Conservation (phyloP, 1,140 invertebrate species). For the Ericerus pela region DNA sequence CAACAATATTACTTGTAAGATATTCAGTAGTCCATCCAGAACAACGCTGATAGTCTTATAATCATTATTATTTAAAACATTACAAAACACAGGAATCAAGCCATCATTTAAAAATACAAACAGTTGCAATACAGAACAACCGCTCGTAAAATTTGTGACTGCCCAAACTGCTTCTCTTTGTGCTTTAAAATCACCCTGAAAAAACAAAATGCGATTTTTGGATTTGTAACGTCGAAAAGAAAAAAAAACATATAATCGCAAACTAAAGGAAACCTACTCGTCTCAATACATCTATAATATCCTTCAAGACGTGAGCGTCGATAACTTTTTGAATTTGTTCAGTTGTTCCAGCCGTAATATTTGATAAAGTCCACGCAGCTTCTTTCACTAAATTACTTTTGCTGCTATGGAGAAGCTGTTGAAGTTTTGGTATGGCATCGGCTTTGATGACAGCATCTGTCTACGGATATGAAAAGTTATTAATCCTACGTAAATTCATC, state of each 20-base stretch:
- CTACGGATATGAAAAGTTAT: constrained; percentile 34
- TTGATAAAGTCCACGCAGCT: constrained; percentile 69
- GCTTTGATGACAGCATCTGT: constrained; percentile 78
- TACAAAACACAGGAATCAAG: constrained; percentile 37
- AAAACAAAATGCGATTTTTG: constrained; percentile 19
- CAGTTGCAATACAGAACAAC: constrained; percentile 52
- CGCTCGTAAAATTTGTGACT: constrained; percentile 63
- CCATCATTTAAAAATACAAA: constrained; percentile 41
- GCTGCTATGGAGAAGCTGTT: constrained; percentile 52
- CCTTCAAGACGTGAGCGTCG: constrained; percentile 47
- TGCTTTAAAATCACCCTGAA: constrained; percentile 55
- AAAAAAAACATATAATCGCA: constrained; percentile 4
- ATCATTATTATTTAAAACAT: constrained; percentile 38
- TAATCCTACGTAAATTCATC: not conserved
- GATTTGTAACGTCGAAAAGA: not conserved
- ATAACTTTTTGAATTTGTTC: constrained; percentile 62
- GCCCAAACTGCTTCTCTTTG: constrained; percentile 72
- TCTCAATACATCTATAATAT: constrained; percentile 50
- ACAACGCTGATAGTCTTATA: constrained; percentile 41
- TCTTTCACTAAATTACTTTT: constrained; percentile 70
- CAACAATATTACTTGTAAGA: constrained; percentile 33
- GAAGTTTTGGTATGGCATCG: constrained; percentile 57
- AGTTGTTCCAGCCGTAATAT: constrained; percentile 61
- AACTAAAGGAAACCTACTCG: constrained; percentile 33
- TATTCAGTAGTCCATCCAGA: constrained; percentile 47